Conservation (phyloP, 2,113 vertebrate genomes). For the Isurus oxyrinchus region DNA sequence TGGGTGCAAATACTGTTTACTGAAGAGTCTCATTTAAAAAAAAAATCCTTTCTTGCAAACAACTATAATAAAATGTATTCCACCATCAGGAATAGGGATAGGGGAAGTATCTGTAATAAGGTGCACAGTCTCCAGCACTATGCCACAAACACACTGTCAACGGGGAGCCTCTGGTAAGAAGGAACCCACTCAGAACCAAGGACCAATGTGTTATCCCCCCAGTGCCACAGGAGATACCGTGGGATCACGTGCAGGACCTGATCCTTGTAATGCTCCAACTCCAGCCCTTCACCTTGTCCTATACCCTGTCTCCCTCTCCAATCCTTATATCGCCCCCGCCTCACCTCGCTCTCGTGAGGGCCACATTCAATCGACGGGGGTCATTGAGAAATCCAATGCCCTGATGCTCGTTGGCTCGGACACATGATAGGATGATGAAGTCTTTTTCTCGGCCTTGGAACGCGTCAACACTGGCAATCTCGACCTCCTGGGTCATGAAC, state of each 20-base stretch:
- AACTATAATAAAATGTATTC: background rate
- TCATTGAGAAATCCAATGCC: slow-evolving; percentile 96
- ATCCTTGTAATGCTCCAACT: background rate
- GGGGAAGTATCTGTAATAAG: background rate
- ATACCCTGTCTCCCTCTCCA: background rate
- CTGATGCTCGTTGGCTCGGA: slow-evolving; percentile 94
- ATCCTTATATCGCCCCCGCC: background rate
- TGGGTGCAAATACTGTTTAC: background rate
- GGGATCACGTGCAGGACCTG: background rate
- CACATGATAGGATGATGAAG: slow-evolving; percentile 96
- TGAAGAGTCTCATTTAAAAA: background rate
- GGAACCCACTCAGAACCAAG: background rate
- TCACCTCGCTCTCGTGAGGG: slow-evolving; percentile 89
- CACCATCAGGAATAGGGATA: background rate
- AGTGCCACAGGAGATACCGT: background rate
- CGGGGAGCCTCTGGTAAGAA: background rate
- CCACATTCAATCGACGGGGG: slow-evolving; percentile 92
- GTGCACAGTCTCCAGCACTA: background rate
- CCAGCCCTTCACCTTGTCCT: background rate
- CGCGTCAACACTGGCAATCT: slow-evolving; percentile 95
- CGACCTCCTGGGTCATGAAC: slow-evolving; percentile 76
- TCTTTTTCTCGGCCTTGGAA: slow-evolving; percentile 98
- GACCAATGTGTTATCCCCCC: background rate
- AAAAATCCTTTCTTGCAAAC: background rate
- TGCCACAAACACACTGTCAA: background rate